Evolutionary conservation across 2,113 vertebrate genomes (phyloP), one percentile per base, ranked within the genome.

Genomic region (Oryzias curvinotus): DNA sequence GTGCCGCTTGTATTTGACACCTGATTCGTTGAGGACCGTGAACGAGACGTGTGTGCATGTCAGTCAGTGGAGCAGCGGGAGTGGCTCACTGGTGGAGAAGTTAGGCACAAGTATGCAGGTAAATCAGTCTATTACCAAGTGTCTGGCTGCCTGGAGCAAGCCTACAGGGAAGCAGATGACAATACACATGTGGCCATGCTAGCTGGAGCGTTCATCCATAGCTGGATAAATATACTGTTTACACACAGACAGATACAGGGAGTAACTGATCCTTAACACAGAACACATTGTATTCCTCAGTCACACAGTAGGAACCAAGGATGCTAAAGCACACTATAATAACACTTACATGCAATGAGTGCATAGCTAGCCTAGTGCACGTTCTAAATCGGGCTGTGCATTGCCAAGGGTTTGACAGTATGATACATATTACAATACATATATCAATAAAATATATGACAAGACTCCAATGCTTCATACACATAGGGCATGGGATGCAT

Each of bases 121-220:
- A 83, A 85, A 88, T 81, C 83, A 83, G 82, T 75, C 75, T 57
- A 73, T 84, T 86, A 77, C 80, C 55, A 85, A 82, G 76, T 77
- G 67, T 54, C 19, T 5, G 47, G 65, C 70, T 73, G 80, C 72
- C 65, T 64, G 69, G 55, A 77, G 61, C 61, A 58, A 57, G 66
- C 62, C 85, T 62, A 57, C 62, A 54, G 77, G 82, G 82, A 84
- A 3, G 17, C n/a, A 42, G 66, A 71, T 75, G 85, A 87, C 84
- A 82, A 78, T 69, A 77, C 77, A 70, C 64, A 74, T 52, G 43
- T 58, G 19, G 71, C 66, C 65, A 5, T 66, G 77, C 54, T 73
- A 74, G 66, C 65, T 58, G 71, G 51, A 79, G 78, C 73, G 61
- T 85, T 81, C 72, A 82, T 63, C 71, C 81, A 65, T 64, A 57